Percentiles rank a stretch among this genome's conserved stretches.
Evolutionary conservation across 2,113 vertebrate species (phyloP).

Genomic region (Brachyistius frenatus): DNA sequence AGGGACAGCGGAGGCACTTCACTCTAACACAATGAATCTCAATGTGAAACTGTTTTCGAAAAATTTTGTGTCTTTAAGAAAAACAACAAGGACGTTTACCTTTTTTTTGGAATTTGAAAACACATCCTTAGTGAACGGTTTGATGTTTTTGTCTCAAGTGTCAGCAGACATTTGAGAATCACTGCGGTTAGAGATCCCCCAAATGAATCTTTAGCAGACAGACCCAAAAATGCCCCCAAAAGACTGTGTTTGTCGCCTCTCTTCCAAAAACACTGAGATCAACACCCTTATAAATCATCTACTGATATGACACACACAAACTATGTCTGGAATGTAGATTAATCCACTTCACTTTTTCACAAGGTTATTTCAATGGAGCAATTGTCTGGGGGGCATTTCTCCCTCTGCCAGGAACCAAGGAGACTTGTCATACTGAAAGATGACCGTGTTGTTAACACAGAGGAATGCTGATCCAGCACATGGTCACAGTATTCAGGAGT

Average conservation of each 20-base stretch:
- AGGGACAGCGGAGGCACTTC: conserved; percentile 47
- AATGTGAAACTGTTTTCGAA: conserved; percentile 37
- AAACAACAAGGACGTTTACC: neutral
- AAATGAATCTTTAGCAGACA: conserved; percentile 73
- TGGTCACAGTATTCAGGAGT: conserved; percentile 27
- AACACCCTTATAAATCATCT: conserved; percentile 22
- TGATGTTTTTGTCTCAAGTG: conserved; percentile 15
- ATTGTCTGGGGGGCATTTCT: conserved; percentile 55
- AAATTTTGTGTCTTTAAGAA: neutral
- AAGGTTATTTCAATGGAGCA: conserved; percentile 55
- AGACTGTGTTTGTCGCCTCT: neutral
- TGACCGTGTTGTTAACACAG: conserved; percentile 15
- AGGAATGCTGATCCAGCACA: conserved; percentile 68
- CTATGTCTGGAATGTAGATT: conserved; percentile 45
- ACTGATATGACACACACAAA: conserved; percentile 19
- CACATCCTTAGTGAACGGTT: neutral
- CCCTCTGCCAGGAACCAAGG: conserved; percentile 51
- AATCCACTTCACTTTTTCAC: conserved; percentile 33
- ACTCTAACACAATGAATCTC: conserved; percentile 77
- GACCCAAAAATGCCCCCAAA: conserved; percentile 68
- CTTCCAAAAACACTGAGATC: neutral
- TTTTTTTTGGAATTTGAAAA: neutral
- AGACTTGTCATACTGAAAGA: conserved; percentile 49
- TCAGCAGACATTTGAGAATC: conserved; percentile 72
- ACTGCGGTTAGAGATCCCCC: conserved; percentile 73